Percentiles rank a stretch among this genome's conserved stretches.
These are phyloP conservation scores for Lobophora halterata DNA, from an alignment of 2,888 invertebrate species.

Conservation along the genomic window DNA sequence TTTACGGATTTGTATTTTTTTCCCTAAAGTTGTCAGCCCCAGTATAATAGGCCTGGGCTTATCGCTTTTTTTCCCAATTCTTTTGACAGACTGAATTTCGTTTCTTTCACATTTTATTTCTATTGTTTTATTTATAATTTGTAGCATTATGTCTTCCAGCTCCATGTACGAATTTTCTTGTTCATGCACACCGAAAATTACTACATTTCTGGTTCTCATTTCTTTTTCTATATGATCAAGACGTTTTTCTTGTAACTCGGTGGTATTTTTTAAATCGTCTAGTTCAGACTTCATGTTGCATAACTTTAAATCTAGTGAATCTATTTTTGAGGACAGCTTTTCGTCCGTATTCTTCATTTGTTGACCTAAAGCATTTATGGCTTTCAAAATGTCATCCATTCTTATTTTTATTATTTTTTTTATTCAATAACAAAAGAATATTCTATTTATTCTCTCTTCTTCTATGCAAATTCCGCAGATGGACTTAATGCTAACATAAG, in stretches of 20 bases:
- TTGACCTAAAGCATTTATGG: too few species aligned
- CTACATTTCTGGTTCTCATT: neutral
- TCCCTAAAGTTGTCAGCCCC: neutral
- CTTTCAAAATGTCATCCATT: too few species aligned
- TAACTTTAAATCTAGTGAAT: too few species aligned
- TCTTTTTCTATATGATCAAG: neutral
- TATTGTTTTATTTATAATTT: neutral
- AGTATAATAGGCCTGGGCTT: conserved; percentile 4
- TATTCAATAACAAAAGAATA: too few species aligned
- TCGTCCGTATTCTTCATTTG: too few species aligned
- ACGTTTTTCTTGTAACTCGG: neutral
- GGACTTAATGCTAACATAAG: too few species aligned
- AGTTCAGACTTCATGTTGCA: too few species aligned
- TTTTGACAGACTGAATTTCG: neutral
- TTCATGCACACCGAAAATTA: neutral
- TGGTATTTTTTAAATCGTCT: too few species aligned
- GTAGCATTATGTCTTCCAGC: neutral
- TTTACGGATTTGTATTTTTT: neutral
- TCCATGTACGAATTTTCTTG: neutral
- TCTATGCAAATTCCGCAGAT: too few species aligned
- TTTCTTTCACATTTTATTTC: neutral
- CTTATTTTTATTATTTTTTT: too few species aligned
- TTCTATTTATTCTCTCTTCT: too few species aligned
- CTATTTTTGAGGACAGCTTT: too few species aligned
- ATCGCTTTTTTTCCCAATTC: neutral